Percentiles rank a stretch among this genome's conserved stretches.
Conservation (phyloP, 1,140 invertebrate species). For the Pseudomyrmex flavicornis region DNA sequence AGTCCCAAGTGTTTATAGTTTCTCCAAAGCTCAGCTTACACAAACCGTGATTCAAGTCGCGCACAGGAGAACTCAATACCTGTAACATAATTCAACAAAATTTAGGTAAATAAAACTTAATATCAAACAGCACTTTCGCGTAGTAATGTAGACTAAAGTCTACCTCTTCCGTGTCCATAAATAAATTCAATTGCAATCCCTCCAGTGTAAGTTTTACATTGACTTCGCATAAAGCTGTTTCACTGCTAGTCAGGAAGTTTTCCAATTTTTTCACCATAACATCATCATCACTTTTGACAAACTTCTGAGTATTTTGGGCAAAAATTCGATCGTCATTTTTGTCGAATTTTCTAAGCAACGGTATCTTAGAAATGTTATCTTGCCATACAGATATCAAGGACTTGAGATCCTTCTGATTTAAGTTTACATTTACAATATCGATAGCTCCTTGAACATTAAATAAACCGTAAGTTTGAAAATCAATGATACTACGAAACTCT, state of each 20-base stretch:
- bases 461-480: constrained; percentile 80
- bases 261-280: constrained; percentile 89
- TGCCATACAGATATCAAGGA: constrained; percentile 89
- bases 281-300: constrained; percentile 82
- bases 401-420: constrained; percentile 90
- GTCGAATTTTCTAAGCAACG: constrained; percentile 46
- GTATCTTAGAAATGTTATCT: constrained; percentile 86
- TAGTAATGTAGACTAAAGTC: constrained; percentile 5
- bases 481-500: constrained; percentile 74
- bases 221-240: constrained; percentile 85
- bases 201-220: constrained; percentile 88
- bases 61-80: constrained; percentile 90
- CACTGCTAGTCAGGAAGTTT: constrained; percentile 90
- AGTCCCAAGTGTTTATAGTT: constrained; percentile 87
- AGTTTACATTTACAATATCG: constrained; percentile 88
- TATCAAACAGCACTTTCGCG: background rate
- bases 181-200: constrained; percentile 89
- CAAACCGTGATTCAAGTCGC: constrained; percentile 90
- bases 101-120: background rate
- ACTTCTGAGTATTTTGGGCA: constrained; percentile 30
- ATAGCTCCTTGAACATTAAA: constrained; percentile 89
- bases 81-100: constrained; percentile 68
- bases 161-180: constrained; percentile 90
- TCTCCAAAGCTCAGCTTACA: constrained; percentile 91
- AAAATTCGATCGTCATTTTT: constrained; percentile 55